Evolutionary conservation across 2,113 vertebrate genomes (phyloP), one percentile per base, ranked within the genome.

Genomic region (Oenanthe oenanthe): DNA sequence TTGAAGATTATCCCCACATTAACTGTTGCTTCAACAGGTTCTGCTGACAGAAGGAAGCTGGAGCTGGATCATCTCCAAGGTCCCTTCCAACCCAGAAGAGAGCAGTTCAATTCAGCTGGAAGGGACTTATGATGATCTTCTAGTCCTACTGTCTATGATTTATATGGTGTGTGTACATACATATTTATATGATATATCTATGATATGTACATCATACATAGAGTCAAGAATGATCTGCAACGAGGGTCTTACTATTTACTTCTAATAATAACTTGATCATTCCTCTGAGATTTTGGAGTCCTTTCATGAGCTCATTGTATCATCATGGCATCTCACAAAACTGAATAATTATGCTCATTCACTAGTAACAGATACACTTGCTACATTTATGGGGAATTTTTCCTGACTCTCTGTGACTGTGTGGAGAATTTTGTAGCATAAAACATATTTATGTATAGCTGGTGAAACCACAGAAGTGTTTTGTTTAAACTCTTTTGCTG

Each of bases 11-110:
- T 58, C 73, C 63, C 31, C 85, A 78, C 28, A 75, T 95, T 96
- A 86, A 89, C 77, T 82, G 57, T 82, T 88, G 84, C 86, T 95
- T 96, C 95, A 97, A 96, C 95, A 96, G 82, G 93, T 96, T 93
- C 58, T 62, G 85, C 58, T 91, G 84, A 51, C 57, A 31, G 72
- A 54, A 40, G 12, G 42, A 7, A 16, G 0, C 7, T 79, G 24
- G 12, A 79, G 22, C 7, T 17, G 24, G 28, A 22, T 79, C 8
- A 31, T n/a, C 8, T 72, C 43, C n/a, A 77, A 47, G 5, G 22
- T 42, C 18, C 3, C 10, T 68, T 86, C 61, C 22, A 45, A 10
- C 12, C 24, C 32, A 21, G 25, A 28, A 25, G 0, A 24, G 12
- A 32, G 11, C 2, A n/a, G 12, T 53, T 79, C 20, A 40, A 10